Base-by-base conservation (phyloP, 2,113 vertebrate species). In the Alligator mississippiensis region DNA sequence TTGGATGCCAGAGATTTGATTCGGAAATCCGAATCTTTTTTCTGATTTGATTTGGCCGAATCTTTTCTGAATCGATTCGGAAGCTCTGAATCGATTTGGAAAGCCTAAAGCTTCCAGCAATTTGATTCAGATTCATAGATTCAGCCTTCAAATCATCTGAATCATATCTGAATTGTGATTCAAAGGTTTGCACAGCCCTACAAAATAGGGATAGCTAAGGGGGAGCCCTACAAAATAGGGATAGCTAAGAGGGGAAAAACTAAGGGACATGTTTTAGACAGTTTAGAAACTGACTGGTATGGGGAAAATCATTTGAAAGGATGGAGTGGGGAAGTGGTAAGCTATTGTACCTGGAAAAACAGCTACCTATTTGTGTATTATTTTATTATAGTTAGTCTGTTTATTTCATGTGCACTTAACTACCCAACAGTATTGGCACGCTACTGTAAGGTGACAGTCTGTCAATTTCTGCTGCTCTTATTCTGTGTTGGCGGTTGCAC, bases 401-500 rank as follows among this genome's bases (percentile, higher is more conserved):
- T 80, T 28, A 17, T 11, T 66, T 82, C 25, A 61, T 72, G 38
- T 70, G 22, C 9, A 62, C n/a, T 74, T 80, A 34, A 47, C 14
- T 54, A 30, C 54, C 61, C 85, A 38, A 6, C 22, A 11, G 4
- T 47, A 21, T 77, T 74, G 19, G 64, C 34, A 75, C 84, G n/a
- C 18, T 30, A 38, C 5, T 54, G 18, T 4, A 64, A 38, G 17
- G 57, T 84, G 57, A 11, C 13, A 91, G 93, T 62, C 64, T 80
- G 47, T 12, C 38, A 68, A 25, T 70, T 55, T 76, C 34, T 77
- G 7, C 62, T 81, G 70, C 54, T 93, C 61, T 78, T 90, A 61
- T 55, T 64, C 55, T 80, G 38, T 81, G 79, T 3, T 74, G 66
- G 64, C 77, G 22, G 82, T 91, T 93, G 88, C 84, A 90, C 82